phyloP scores from a whole-genome alignment of 2,797 vertebrate species.

The Cynodonichthys magdalenae region DNA sequence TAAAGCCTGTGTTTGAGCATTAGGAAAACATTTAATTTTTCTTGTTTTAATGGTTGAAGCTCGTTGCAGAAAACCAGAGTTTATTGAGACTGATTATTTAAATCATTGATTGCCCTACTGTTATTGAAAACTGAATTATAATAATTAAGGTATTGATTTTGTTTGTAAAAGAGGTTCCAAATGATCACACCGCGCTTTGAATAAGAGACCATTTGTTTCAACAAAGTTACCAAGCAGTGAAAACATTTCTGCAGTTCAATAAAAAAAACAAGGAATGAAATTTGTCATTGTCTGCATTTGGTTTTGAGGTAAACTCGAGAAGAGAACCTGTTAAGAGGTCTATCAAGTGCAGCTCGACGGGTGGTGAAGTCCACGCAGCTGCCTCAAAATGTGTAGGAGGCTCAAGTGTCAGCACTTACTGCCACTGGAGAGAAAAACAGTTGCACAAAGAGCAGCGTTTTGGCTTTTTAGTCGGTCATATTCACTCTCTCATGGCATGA shows the following conservation, averaged over 20 bases:
- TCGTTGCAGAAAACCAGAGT: neutral
- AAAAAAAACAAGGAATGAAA: neutral
- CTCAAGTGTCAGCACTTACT: neutral
- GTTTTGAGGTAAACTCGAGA: neutral
- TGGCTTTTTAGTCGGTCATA: neutral
- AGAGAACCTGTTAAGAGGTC: neutral
- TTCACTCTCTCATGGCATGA: neutral
- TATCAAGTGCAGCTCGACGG: neutral
- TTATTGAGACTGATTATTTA: too few relatives aligned
- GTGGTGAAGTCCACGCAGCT: neutral
- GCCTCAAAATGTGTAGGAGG: neutral
- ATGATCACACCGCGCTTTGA: too few relatives aligned
- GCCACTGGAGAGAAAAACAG: neutral
- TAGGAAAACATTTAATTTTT: neutral
- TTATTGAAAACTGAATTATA: too few relatives aligned
- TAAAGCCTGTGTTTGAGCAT: too few relatives aligned
- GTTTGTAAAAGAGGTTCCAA: too few relatives aligned
- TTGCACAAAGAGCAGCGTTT: neutral
- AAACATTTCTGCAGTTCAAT: neutral
- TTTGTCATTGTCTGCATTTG: neutral
- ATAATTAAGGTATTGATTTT: too few relatives aligned
- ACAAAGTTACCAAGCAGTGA: neutral
- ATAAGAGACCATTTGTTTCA: too few relatives aligned
- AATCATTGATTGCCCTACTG: too few relatives aligned
- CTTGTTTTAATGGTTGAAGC: neutral